These are phyloP conservation scores for Chauna torquata DNA, from an alignment of 2,113 vertebrate genomes.

Conservation along the genomic window DNA sequence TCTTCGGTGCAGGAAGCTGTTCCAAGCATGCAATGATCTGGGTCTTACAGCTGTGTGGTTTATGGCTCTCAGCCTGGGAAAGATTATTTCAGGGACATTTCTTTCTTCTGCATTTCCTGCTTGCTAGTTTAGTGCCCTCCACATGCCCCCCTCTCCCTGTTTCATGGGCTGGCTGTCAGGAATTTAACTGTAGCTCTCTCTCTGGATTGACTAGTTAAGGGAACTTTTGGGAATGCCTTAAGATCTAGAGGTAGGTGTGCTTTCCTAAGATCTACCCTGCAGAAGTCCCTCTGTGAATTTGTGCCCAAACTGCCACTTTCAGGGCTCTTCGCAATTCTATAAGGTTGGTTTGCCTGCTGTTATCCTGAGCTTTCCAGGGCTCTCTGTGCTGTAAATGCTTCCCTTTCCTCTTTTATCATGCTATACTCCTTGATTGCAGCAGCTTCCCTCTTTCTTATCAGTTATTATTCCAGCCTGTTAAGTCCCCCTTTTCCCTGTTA, in stretches of 20 bases:
- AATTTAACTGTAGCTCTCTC: background rate
- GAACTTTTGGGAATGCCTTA: background rate
- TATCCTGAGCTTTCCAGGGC: background rate
- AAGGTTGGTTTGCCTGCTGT: background rate
- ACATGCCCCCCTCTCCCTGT: background rate
- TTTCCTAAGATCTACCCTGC: background rate
- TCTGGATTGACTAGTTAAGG: background rate
- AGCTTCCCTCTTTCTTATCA: background rate
- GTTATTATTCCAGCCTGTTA: background rate
- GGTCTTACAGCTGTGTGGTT: background rate
- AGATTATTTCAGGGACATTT: background rate
- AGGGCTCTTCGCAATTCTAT: background rate
- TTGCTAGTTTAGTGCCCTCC: background rate
- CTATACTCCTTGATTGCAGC: background rate
- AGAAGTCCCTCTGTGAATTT: background rate
- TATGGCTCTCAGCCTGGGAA: background rate
- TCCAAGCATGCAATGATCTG: fast-evolving
- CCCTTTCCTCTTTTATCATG: background rate
- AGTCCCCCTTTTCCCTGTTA: background rate
- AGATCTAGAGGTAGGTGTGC: background rate
- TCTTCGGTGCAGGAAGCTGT: background rate
- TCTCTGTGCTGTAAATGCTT: background rate
- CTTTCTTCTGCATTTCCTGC: background rate
- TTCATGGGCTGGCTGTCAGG: background rate
- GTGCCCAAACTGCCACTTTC: background rate